Conservation (phyloP, 2,113 vertebrate species). For the Arenaria interpres region DNA sequence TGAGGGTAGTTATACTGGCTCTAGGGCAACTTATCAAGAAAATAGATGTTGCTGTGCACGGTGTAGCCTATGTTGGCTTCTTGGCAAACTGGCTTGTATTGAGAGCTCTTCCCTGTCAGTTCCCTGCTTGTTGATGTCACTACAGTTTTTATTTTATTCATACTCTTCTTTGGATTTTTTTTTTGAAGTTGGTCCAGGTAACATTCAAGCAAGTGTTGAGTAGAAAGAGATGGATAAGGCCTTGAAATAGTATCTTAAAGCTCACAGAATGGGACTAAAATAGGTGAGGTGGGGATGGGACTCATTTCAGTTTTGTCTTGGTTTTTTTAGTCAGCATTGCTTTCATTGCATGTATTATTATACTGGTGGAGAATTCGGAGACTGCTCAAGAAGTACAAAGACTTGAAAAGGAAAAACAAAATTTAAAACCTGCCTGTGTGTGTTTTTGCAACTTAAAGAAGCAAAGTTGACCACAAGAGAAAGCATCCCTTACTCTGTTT, state of each 20-base stretch:
- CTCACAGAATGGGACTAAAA: neutral
- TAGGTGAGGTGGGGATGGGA: neutral
- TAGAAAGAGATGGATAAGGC: neutral
- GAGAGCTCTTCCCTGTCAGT: neutral
- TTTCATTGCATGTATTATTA: neutral
- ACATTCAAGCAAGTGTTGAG: neutral
- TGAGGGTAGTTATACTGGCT: neutral
- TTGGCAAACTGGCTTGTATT: neutral
- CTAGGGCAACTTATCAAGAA: neutral
- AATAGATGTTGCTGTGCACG: neutral
- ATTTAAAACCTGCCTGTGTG: too few relatives aligned
- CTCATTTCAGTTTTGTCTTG: rapidly evolving
- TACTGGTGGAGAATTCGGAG: neutral
- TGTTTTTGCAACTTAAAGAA: neutral
- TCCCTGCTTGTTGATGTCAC: neutral
- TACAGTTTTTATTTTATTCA: neutral
- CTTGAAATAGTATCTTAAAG: neutral
- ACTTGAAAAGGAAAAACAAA: neutral
- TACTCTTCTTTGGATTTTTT: neutral
- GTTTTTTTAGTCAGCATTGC: neutral
- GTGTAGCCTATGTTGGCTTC: neutral
- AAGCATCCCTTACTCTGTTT: neutral
- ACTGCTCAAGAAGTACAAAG: neutral
- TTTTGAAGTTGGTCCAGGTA: neutral
- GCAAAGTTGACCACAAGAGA: neutral